Conservation (phyloP, 2,797 vertebrate species). For the Amazonetta brasiliensis region DNA sequence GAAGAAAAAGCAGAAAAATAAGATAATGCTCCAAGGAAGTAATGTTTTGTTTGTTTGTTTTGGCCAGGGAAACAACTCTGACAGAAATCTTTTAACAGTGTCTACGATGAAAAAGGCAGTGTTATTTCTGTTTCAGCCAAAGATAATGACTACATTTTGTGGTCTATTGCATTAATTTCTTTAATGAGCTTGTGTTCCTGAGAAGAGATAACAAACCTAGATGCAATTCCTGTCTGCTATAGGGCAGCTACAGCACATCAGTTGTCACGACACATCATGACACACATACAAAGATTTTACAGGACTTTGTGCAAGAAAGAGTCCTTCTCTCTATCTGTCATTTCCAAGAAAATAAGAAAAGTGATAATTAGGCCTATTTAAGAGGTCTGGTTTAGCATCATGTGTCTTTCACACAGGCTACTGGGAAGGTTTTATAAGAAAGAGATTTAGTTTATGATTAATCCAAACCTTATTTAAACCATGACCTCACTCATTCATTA, state of each 20-base stretch:
- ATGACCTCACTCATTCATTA: slow-evolving; percentile 23
- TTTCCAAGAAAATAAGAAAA: not conserved
- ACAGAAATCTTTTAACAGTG: not conserved
- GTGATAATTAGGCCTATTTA: not conserved
- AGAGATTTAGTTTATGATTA: slow-evolving; percentile 28
- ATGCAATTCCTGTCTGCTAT: not conserved
- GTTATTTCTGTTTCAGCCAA: not conserved
- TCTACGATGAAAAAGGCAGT: not conserved
- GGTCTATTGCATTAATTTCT: not conserved
- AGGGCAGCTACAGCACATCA: not conserved
- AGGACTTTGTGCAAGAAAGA: not conserved
- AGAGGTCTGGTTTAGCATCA: not conserved
- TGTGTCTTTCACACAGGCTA: not conserved
- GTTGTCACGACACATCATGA: not conserved
- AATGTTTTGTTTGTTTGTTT: not conserved
- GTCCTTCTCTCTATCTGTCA: not conserved
- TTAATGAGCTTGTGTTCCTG: not conserved
- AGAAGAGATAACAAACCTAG: not conserved
- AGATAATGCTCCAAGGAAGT: not conserved
- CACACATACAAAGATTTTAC: not conserved
- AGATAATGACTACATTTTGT: not conserved
- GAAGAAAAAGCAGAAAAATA: not conserved
- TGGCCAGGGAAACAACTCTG: not conserved
- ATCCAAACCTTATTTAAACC: slow-evolving; percentile 14
- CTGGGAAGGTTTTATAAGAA: not conserved